Conservation (phyloP, 1,140 invertebrate species). For the Drosophila navojoa region DNA sequence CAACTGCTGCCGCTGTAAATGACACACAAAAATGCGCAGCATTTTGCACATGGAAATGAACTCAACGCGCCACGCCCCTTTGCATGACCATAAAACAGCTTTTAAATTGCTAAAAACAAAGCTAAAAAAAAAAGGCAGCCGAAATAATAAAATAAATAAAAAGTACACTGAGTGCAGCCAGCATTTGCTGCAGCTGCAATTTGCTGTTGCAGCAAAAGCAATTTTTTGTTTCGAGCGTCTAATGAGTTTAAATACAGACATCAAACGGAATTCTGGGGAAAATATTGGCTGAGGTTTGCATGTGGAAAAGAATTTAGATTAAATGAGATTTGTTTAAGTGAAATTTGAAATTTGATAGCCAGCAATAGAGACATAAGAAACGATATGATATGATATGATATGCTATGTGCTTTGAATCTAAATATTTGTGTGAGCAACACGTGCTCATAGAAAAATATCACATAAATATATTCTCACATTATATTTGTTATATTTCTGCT, state of each 20-base stretch:
- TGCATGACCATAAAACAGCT: conserved; percentile 38
- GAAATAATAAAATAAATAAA: background rate
- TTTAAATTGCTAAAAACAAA: conserved; percentile 54
- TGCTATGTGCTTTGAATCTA: background rate
- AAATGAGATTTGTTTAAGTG: background rate
- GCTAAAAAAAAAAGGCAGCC: background rate
- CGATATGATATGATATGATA: background rate
- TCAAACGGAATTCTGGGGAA: conserved; percentile 23
- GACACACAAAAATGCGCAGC: conserved; percentile 58
- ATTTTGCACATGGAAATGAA: conserved; percentile 64
- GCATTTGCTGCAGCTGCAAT: conserved; percentile 33
- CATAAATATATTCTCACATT: too few species aligned
- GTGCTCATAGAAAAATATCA: too few species aligned
- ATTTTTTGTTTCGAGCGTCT: conserved; percentile 19
- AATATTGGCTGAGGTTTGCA: conserved; percentile 4
- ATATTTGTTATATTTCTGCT: too few species aligned
- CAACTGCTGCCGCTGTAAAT: conserved; percentile 39
- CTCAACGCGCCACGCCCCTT: conserved; percentile 43
- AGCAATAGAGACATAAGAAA: background rate
- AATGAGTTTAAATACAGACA: conserved; percentile 48
- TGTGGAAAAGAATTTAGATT: background rate
- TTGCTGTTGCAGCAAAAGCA: conserved; percentile 31
- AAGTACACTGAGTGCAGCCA: conserved; percentile 1
- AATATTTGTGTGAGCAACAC: too few species aligned
- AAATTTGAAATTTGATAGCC: background rate